Percentiles rank a stretch among this genome's conserved stretches.
Conservation (phyloP, 2,113 vertebrate species). For the Rattus rattus region DNA sequence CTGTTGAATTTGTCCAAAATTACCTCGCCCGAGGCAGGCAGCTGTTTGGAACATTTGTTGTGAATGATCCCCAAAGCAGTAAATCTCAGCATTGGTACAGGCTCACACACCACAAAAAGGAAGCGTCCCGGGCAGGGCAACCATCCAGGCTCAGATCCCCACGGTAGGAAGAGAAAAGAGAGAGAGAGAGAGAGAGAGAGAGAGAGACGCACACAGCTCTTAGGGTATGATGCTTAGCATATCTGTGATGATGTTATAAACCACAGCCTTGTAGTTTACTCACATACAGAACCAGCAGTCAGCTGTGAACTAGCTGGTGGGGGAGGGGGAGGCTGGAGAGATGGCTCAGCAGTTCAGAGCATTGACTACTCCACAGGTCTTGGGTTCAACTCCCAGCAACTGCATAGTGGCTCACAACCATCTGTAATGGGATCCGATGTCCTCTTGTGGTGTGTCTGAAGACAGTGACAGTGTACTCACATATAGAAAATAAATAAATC, state of each 20-base stretch:
- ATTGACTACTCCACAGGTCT: no score
- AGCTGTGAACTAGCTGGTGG: not conserved
- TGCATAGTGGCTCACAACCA: no score
- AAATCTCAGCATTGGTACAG: constrained; percentile 76
- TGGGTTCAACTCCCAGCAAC: no score
- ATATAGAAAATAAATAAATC: no score
- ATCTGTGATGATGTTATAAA: constrained; percentile 59
- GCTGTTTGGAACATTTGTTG: constrained; percentile 82
- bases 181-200: constrained; percentile 60
- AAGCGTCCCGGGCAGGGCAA: constrained; percentile 77
- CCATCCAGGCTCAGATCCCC: constrained; percentile 77
- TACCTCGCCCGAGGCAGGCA: constrained; percentile 80
- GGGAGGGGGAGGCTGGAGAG: no score
- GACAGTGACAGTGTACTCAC: no score
- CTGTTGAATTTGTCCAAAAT: constrained; percentile 82
- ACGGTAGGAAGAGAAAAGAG: constrained; percentile 73
- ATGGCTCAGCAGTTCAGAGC: no score
- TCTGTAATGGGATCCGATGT: no score
- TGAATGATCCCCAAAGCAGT: constrained; percentile 80
- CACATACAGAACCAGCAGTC: constrained; percentile 28
- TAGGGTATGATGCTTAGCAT: constrained; percentile 56
- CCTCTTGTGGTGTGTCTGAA: no score
- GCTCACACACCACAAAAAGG: constrained; percentile 78
- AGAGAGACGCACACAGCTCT: constrained; percentile 53
- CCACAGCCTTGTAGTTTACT: constrained; percentile 40